phyloP scores from a whole-genome alignment of 2,113 vertebrate species.

The Aphelocoma coerulescens region DNA sequence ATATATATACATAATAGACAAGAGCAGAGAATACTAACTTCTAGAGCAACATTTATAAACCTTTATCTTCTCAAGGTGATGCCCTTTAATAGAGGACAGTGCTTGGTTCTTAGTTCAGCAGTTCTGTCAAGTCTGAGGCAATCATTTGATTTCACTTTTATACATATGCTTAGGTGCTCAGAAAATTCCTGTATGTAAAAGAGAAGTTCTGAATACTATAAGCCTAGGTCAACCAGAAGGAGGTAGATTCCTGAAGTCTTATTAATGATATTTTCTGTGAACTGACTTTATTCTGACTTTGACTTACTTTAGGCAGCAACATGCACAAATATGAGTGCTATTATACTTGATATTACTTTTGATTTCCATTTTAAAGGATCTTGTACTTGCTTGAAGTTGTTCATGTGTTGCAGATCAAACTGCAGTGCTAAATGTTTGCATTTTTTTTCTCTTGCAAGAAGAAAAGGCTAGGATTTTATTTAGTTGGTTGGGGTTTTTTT shows the following conservation, averaged over 20 bases:
- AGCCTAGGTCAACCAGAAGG: slow-evolving; percentile 65
- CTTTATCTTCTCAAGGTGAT: slow-evolving; percentile 74
- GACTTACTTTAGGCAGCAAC: neutral
- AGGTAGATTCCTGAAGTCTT: slow-evolving; percentile 38
- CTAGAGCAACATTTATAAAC: slow-evolving; percentile 41
- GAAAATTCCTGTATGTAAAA: slow-evolving; percentile 77
- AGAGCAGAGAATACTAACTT: slow-evolving; percentile 52
- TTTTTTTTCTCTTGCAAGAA: neutral
- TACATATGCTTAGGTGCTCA: slow-evolving; percentile 96
- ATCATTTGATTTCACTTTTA: slow-evolving; percentile 94
- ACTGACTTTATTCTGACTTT: slow-evolving; percentile 57
- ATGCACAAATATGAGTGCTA: neutral
- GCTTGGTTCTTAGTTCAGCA: slow-evolving; percentile 90
- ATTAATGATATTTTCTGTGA: slow-evolving; percentile 27
- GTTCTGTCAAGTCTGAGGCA: slow-evolving; percentile 92
- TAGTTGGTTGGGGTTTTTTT: neutral
- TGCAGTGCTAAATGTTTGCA: neutral
- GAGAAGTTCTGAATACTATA: slow-evolving; percentile 53
- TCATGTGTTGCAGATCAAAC: neutral
- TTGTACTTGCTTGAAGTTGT: neutral
- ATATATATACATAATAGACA: neutral
- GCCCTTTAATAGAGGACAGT: slow-evolving; percentile 76
- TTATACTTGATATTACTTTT: neutral
- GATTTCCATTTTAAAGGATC: neutral
- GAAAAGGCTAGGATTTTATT: neutral